Base-by-base conservation (phyloP, 1,140 invertebrate genomes). In the Nasonia longicornis region DNA sequence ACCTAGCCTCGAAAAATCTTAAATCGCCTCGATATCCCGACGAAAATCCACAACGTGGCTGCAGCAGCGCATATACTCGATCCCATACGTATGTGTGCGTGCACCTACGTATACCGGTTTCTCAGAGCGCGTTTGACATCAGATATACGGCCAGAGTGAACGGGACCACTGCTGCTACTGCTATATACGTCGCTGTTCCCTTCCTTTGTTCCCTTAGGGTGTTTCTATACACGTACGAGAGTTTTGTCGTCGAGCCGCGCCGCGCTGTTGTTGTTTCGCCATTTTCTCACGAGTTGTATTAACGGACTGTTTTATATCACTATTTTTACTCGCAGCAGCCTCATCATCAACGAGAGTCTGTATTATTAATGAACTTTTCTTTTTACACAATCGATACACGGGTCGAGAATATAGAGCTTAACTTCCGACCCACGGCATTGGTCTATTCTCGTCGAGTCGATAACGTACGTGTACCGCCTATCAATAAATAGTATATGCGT, bases 131-230 rank as follows among this genome's bases (percentile, higher is more conserved):
- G 38, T 73, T 73, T 73, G 45, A 48, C 45, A 52, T 48, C 45
- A 42, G 71, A 48, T 52, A 29, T 26, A 73, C 20, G 20, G 45
- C 69, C 26, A 2, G 29, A 71, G 64, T 29, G 64, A 67, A 67
- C 64, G 64, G 64, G 20, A 31, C 64, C 22, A 12, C 14, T 29
- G 31, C 35, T 35, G 29, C 67, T 31, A 16, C 26, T 20, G 26
- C 66, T 35, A 67, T 26, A 20, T 67, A 52, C 29, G 29, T 11
- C 22, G 26, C 26, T 6, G 29, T 14, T 73, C 71, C 71, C 71
- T 73, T 48, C 71, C 42, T 73, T 73, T 73, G 71, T 73, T 73
- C 71, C 42, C 71, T 38, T 67, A 26, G 20, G 22, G 26, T 67
- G 14, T 58, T 58, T 58, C 20, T 58, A n/a, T 6, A 26, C 26